Percentiles rank a stretch among this genome's conserved stretches.
These are phyloP conservation scores for Entomobrya proxima DNA, from an alignment of 2,888 invertebrate genomes.

Conservation along the genomic window DNA sequence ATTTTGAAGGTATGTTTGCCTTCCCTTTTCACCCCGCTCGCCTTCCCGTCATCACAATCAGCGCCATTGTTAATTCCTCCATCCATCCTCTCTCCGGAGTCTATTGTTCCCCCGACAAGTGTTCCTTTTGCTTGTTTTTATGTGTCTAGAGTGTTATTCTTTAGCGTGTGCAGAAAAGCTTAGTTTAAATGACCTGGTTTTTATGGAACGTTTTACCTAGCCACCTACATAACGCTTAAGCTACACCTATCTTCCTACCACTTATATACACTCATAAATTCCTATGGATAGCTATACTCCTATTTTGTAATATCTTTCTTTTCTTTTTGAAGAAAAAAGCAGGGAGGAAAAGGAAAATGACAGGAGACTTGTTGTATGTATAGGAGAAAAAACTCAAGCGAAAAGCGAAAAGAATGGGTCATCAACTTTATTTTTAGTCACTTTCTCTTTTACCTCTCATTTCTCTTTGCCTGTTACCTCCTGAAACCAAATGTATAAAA, in stretches of 20 bases:
- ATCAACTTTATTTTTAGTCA: conserved; percentile 40
- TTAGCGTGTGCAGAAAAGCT: background rate
- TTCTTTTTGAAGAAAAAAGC: background rate
- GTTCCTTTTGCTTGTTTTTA: background rate
- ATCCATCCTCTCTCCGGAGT: background rate
- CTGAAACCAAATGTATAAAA: background rate
- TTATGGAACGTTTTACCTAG: background rate
- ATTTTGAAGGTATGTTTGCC: conserved; percentile 22
- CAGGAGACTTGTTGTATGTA: conserved; percentile 12
- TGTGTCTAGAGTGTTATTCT: background rate
- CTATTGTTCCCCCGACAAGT: background rate
- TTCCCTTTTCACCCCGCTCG: background rate
- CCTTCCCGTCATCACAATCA: background rate
- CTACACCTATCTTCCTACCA: no score
- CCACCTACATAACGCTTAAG: background rate
- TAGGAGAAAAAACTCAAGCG: background rate
- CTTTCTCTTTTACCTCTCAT: background rate
- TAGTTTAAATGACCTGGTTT: conserved; percentile 28
- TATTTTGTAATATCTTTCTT: no score
- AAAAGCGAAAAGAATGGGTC: conserved; percentile 36
- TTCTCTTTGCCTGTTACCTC: background rate
- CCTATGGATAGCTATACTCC: background rate
- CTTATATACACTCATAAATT: no score
- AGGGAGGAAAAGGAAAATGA: background rate
- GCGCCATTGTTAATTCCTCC: background rate